These are phyloP conservation scores for Metellina segmentata DNA, from an alignment of 2,888 invertebrate species.

Conservation along the genomic window DNA sequence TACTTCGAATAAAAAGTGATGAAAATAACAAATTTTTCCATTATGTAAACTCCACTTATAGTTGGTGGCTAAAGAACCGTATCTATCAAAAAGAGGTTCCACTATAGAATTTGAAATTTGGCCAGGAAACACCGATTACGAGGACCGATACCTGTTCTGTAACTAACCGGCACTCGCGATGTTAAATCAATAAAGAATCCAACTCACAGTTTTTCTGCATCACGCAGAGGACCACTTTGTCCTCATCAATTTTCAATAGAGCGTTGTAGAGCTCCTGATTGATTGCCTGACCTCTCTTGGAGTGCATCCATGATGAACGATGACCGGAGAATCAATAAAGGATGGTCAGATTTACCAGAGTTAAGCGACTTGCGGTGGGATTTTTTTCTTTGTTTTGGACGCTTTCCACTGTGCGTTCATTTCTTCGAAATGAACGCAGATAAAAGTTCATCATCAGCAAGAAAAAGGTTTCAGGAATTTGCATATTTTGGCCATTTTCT, in stretches of 20 bases:
- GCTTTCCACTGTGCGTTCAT: neutral
- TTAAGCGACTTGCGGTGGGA: neutral
- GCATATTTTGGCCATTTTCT: neutral
- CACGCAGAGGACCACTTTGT: neutral
- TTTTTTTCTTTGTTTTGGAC: neutral
- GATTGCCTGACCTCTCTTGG: neutral
- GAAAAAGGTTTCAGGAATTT: neutral
- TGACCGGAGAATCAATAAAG: neutral
- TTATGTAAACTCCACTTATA: too few species aligned
- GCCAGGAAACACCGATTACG: neutral
- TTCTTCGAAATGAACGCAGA: neutral
- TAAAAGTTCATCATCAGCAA: neutral
- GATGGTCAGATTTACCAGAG: neutral
- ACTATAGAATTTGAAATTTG: neutral
- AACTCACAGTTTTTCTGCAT: neutral
- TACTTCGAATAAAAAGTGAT: too few species aligned
- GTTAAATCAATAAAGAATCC: neutral
- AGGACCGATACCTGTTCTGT: neutral
- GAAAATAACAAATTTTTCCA: too few species aligned
- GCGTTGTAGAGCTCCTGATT: neutral
- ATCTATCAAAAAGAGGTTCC: too few species aligned
- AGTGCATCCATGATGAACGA: neutral
- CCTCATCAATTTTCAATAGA: neutral
- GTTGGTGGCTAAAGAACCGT: too few species aligned
- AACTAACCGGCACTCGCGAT: neutral